A percentile compares a stretch with the other conserved stretches of the same genome.
phyloP scores from a whole-genome alignment of 2,888 invertebrate genomes.

The Peribatodes rhomboidaria region DNA sequence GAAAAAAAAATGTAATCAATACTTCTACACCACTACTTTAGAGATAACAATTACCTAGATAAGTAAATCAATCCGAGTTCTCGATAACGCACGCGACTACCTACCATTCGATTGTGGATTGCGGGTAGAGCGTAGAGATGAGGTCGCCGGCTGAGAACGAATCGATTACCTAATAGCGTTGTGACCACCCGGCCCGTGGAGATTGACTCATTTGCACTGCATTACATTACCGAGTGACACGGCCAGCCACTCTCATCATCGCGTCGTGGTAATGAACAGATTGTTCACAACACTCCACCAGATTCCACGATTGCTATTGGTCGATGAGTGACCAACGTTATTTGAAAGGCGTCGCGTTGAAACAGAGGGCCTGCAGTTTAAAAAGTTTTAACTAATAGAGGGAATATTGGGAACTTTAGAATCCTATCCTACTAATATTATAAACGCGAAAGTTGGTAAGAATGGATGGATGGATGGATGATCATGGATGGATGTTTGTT shows the following conservation, averaged over 20 bases:
- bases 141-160: conserved; percentile 62
- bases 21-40: neutral
- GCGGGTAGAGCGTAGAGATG: conserved; percentile 55
- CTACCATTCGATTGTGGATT: conserved; percentile 50
- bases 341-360: conserved; percentile 31
- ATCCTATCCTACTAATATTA: neutral
- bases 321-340: conserved; percentile 23
- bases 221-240: conserved; percentile 85
- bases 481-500: too few relatives aligned
- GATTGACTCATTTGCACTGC: conserved; percentile 87
- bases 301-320: conserved; percentile 54
- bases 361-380: neutral
- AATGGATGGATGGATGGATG: too few relatives aligned
- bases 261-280: conserved; percentile 76
- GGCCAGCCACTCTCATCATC: conserved; percentile 84
- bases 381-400: neutral
- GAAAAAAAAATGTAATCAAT: conserved; percentile 12
- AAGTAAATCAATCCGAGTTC: conserved; percentile 54
- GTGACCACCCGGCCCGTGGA: conserved; percentile 78
- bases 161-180: conserved; percentile 84
- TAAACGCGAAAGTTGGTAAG: too few relatives aligned
- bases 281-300: conserved; percentile 62
- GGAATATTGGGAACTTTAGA: neutral
- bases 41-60: conserved; percentile 47
- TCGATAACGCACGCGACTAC: conserved; percentile 60